Evolutionary conservation across 2,113 vertebrate species (phyloP).

Genomic region (Myiozetetes cayanensis): DNA sequence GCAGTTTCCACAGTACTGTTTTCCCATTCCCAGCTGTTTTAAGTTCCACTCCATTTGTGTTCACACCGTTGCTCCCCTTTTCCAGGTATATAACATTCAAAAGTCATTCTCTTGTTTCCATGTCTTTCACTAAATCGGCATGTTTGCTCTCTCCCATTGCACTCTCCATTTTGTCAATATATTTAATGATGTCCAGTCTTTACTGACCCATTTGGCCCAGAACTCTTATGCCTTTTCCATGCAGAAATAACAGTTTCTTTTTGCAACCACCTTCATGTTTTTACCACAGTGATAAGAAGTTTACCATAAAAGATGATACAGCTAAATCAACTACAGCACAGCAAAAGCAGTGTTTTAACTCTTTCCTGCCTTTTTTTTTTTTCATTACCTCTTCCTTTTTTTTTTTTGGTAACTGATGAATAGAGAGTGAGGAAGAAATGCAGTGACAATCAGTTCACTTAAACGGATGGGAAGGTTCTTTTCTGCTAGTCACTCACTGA

Average conservation of each 20-base stretch:
- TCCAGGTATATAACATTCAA: neutral
- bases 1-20: neutral
- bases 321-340: neutral
- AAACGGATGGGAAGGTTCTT: neutral
- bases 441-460: neutral
- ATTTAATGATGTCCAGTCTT: neutral
- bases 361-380: neutral
- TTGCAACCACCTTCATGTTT: neutral
- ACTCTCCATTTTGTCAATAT: neutral
- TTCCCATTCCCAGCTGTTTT: neutral
- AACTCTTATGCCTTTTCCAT: neutral
- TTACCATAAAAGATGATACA: neutral
- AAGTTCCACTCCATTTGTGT: neutral
- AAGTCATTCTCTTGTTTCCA: neutral
- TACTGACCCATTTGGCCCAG: neutral
- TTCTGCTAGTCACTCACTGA: neutral
- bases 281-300: neutral
- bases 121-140: neutral
- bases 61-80: neutral
- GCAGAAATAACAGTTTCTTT: neutral
- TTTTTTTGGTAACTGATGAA: neutral
- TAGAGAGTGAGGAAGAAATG: neutral
- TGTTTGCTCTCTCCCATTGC: neutral
- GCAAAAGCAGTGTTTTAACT: neutral
- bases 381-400: neutral